phyloP scores from a whole-genome alignment of 23 tunicate species.

The Trididemnum clinides region DNA sequence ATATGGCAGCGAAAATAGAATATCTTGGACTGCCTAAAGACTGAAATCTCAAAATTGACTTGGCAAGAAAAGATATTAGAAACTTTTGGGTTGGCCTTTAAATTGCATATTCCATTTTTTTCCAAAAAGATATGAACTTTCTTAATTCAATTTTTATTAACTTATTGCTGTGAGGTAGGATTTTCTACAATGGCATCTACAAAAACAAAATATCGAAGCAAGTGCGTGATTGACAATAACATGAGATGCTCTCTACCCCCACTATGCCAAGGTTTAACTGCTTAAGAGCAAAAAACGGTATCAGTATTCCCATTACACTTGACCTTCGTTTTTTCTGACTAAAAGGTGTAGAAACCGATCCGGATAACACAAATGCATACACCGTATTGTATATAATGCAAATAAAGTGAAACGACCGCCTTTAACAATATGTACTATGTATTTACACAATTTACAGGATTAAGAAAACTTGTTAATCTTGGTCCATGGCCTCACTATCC shows the following conservation, averaged over 20 bases:
- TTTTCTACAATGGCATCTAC: no score
- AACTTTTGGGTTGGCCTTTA: slow-evolving; percentile 31
- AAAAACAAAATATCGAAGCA: slow-evolving; percentile 39
- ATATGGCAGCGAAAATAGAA: slow-evolving; percentile 23
- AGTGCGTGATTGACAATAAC: slow-evolving; percentile 17
- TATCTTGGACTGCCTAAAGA: no score
- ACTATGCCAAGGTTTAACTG: slow-evolving; percentile 31
- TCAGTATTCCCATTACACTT: no score
- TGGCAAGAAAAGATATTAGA: slow-evolving; percentile 28
- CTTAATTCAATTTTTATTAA: background rate
- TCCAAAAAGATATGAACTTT: slow-evolving; percentile 6
- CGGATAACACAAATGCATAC: no score
- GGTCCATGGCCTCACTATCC: no score
- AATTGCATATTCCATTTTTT: slow-evolving; percentile 24
- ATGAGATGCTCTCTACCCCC: slow-evolving; percentile 35
- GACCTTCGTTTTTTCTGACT: no score
- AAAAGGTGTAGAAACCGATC: no score
- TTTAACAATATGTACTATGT: no score
- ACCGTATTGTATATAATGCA: no score
- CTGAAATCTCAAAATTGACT: slow-evolving; percentile 29
- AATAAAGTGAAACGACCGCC: no score
- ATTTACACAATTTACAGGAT: no score
- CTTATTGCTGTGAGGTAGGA: slow-evolving; percentile 49
- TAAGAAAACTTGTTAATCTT: no score
- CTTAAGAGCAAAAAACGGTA: slow-evolving; percentile 11